Evolutionary conservation across 2,888 invertebrate species (phyloP).

Genomic region (Diaphora mendica): DNA sequence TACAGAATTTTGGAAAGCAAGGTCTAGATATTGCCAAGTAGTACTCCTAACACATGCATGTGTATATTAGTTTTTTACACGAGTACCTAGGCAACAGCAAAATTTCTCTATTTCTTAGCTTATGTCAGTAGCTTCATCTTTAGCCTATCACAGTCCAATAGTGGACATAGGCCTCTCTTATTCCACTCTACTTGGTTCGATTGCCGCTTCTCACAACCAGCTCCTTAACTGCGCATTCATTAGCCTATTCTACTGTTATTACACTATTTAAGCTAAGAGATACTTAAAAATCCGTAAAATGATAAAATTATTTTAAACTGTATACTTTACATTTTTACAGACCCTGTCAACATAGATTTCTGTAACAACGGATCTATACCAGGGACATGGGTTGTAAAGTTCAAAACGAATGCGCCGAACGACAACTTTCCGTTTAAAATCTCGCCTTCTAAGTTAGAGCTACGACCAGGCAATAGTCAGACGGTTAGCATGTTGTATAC

Average conservation of each 20-base stretch:
- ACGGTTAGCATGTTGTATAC: conserved; percentile 63
- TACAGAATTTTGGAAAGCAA: neutral
- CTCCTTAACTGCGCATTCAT: too few species aligned
- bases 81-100: neutral
- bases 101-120: neutral
- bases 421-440: conserved; percentile 67
- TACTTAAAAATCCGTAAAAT: neutral
- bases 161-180: too few species aligned
- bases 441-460: conserved; percentile 63
- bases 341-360: conserved; percentile 62
- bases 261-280: too few species aligned
- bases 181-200: too few species aligned
- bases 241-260: too few species aligned
- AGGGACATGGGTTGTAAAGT: conserved; percentile 70
- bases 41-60: neutral
- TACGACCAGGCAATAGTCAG: conserved; percentile 61
- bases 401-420: conserved; percentile 47
- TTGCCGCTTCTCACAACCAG: too few species aligned
- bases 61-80: neutral
- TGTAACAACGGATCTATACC: conserved; percentile 69
- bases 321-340: conserved; percentile 47
- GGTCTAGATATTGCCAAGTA: neutral
- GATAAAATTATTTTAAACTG: neutral
- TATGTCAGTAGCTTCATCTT: neutral
- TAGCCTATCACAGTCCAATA: neutral